Percentiles rank a stretch among this genome's conserved stretches.
Evolutionary conservation across 2,888 invertebrate species (phyloP).

Genomic region (Celastrina argiolus): DNA sequence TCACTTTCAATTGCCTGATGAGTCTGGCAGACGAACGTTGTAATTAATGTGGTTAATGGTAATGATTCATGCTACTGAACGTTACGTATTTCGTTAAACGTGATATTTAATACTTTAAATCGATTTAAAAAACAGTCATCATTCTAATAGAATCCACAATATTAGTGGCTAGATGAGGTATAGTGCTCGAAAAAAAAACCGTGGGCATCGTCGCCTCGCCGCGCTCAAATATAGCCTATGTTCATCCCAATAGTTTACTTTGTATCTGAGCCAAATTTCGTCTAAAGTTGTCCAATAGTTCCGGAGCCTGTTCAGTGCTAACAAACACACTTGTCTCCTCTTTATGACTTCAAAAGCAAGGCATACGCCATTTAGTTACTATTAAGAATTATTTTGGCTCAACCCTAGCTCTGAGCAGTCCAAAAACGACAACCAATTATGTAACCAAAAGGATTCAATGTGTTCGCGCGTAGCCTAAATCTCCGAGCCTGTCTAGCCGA

Average conservation of each 20-base stretch:
- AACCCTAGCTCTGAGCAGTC: background rate
- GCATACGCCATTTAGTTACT: background rate
- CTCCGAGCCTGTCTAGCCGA: background rate
- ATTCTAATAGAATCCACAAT: background rate
- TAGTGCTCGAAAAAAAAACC: no score
- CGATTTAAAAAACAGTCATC: background rate
- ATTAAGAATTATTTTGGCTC: background rate
- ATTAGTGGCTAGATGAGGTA: no score
- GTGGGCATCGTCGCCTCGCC: no score
- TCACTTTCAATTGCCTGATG: slow-evolving; percentile 30
- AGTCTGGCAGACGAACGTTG: slow-evolving; percentile 6
- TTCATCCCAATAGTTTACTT: no score
- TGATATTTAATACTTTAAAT: background rate
- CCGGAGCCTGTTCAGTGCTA: no score
- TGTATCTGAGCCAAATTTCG: no score
- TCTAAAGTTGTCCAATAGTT: no score
- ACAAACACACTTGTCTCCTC: no score
- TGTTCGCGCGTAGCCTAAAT: background rate
- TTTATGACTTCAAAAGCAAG: no score
- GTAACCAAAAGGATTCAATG: background rate
- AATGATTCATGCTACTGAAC: background rate
- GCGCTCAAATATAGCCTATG: no score
- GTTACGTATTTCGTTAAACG: background rate
- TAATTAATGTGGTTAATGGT: background rate
- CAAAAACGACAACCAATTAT: background rate